Percentiles rank a stretch among this genome's conserved stretches.
Conservation (phyloP, 2,888 invertebrate species). For the Odontothrips loti region DNA sequence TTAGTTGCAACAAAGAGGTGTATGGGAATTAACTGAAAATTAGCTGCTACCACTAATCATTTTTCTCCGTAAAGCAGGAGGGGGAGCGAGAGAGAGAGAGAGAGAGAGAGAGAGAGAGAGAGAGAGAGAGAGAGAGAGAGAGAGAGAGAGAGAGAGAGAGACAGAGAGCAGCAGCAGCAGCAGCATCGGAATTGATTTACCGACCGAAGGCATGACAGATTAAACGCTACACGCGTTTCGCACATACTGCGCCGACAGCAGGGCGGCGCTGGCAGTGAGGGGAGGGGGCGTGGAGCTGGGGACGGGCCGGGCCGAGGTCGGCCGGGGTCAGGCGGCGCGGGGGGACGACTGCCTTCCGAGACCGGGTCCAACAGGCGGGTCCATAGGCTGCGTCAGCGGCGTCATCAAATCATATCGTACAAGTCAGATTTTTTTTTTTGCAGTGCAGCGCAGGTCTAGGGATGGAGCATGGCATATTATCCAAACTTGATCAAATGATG, state of each 20-base stretch:
- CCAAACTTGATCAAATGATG: too few relatives aligned
- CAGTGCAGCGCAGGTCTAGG: too few relatives aligned
- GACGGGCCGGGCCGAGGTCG: neutral
- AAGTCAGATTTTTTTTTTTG: too few relatives aligned
- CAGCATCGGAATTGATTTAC: conserved; percentile 3
- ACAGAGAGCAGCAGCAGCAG: neutral
- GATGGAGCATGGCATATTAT: too few relatives aligned
- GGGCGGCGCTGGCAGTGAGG: neutral
- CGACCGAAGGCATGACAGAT: conserved; percentile 9
- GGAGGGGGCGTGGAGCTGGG: neutral
- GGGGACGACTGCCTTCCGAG: too few relatives aligned
- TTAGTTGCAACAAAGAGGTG: too few relatives aligned
- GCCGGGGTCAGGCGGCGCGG: neutral
- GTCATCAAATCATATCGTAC: too few relatives aligned
- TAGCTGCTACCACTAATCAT: too few relatives aligned
- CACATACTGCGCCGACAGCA: conserved; percentile 5
- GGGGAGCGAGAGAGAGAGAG: neutral
- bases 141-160: neutral
- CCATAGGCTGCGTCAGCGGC: too few relatives aligned
- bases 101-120: neutral
- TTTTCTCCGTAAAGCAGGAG: too few relatives aligned
- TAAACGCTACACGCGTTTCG: conserved; percentile 8
- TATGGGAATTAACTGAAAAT: too few relatives aligned
- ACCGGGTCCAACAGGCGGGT: too few relatives aligned
- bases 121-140: neutral